phyloP scores from a whole-genome alignment of 2,113 vertebrate species.

The Chionis minor region DNA sequence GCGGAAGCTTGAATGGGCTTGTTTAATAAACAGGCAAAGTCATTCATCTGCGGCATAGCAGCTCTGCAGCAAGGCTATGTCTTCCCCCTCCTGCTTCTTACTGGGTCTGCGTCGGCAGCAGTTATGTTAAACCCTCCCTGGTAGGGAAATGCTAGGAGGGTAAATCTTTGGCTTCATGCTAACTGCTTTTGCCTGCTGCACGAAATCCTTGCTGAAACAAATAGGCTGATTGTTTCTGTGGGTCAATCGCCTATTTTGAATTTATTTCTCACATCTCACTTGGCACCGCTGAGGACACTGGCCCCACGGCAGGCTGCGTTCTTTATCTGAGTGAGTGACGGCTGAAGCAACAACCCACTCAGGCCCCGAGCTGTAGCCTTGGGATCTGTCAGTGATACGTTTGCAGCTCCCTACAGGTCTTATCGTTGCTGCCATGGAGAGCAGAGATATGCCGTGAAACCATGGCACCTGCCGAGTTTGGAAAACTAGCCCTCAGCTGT shows the following conservation, averaged over 20 bases:
- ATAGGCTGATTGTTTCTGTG: neutral
- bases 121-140: neutral
- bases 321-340: neutral
- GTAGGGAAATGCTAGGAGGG: neutral
- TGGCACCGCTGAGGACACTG: neutral
- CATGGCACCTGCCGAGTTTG: neutral
- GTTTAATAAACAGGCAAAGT: constrained; percentile 56
- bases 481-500: neutral
- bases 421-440: neutral
- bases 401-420: neutral
- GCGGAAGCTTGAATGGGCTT: constrained; percentile 64
- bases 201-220: neutral
- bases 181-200: neutral
- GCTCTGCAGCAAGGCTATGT: neutral
- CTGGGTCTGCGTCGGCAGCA: neutral
- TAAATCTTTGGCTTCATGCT: neutral
- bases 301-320: neutral
- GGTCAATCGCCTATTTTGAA: neutral
- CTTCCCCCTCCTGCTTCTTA: neutral
- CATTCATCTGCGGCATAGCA: constrained; percentile 47
- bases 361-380: neutral
- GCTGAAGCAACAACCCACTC: neutral
- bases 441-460: neutral
- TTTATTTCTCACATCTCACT: neutral
- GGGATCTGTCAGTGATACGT: neutral